phyloP scores from a whole-genome alignment of 2,113 vertebrate species.

The Urocynchramus pylzowi region DNA sequence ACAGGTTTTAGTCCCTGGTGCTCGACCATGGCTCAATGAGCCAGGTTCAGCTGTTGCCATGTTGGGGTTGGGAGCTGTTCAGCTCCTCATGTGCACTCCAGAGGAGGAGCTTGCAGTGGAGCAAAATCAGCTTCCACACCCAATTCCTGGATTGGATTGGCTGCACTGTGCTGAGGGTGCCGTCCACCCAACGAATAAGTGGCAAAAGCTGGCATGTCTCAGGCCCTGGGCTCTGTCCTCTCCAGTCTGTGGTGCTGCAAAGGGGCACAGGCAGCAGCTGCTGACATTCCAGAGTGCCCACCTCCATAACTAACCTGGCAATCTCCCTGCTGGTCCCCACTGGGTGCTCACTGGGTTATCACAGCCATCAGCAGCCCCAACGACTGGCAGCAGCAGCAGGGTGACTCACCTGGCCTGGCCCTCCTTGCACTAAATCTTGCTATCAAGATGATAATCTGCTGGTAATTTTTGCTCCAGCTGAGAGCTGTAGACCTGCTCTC shows the following conservation, averaged over 20 bases:
- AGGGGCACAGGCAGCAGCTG: not conserved
- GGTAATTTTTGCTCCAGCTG: constrained; percentile 26
- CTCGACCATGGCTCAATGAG: not conserved
- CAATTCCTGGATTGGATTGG: not conserved
- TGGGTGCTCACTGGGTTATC: not conserved
- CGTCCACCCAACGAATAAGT: rapidly evolving
- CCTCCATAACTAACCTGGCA: not conserved
- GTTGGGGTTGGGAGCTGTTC: not conserved
- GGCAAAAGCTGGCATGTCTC: not conserved
- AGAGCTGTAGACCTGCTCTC: constrained; percentile 44
- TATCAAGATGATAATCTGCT: constrained; percentile 49
- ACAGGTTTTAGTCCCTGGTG: not conserved
- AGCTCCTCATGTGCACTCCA: not conserved
- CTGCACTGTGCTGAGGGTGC: not conserved
- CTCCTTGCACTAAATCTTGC: not conserved
- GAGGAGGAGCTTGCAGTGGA: rapidly evolving
- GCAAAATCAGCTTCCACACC: not conserved
- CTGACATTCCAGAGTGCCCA: not conserved
- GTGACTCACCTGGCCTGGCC: constrained; percentile 1
- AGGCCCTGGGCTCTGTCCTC: not conserved
- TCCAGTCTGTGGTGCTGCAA: not conserved
- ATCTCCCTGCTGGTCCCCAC: not conserved
- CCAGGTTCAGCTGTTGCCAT: not conserved
- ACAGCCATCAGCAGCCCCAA: not conserved
- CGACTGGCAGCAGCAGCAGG: not conserved